Base-by-base conservation (phyloP, 64 coral and sea anemone genomes). In the Trachythela sp. region DNA sequence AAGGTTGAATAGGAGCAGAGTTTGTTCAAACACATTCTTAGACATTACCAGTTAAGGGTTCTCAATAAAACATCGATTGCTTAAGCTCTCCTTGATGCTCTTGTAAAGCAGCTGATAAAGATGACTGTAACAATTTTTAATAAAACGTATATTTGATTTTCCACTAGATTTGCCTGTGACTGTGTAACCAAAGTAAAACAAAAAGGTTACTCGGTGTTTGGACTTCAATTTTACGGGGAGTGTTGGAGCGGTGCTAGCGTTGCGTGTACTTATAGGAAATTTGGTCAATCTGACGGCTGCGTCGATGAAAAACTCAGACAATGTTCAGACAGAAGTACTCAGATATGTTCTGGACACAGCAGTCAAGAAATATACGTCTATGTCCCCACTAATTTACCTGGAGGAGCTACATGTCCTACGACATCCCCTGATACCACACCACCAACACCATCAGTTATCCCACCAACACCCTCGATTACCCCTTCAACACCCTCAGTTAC, bases 181-280 rank as follows among this genome's bases (percentile, higher is more conserved):
- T 94, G 93, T 30, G 93, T 86, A n/a, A 37, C 70, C 1, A 20
- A 50, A 41, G 93, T 90, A 0, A 77, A 91, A 48, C 31, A 52
- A 1, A 84, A 83, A 54, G 89, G 93, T 0, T 94, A 86, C 20
- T 5, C 48, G 0, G 90, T 91, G 51, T 94, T 94, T 88, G 93
- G 89, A 1, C 40, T 94, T 83, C 89, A 91, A 40, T 94, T 91
- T 41, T 94, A 94, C 40, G 93, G 93, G 2, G 93, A 94, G 77
- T 94, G 93, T 68, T 94, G 89, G 93, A 91, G 89, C 48, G 93
- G 89, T 48, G 54, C 86, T 17, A 39, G 24, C 26, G 92, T 86
- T 84, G 52, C 70, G 24, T 70, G 76, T 45, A 90, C 88, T 10
- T 94, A 91, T 52, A 33, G 84, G 8, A 83, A 75, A 84, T 77